These are phyloP conservation scores for Geococcyx californianus DNA, from an alignment of 2,113 vertebrate species.

Conservation along the genomic window DNA sequence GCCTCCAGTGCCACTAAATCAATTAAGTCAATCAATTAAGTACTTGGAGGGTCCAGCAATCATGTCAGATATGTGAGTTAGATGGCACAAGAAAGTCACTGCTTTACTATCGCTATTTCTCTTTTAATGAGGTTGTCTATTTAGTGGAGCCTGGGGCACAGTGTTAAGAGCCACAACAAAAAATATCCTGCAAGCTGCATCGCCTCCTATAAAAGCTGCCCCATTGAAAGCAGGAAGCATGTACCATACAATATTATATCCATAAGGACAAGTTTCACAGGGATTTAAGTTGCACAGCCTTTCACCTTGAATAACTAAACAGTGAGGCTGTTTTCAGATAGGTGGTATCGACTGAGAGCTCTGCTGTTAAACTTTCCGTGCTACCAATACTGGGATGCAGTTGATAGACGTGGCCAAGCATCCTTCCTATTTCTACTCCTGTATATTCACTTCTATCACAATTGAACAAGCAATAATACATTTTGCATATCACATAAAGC, in stretches of 20 bases:
- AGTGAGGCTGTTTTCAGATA: not conserved
- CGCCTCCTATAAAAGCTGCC: not conserved
- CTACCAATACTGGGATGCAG: not conserved
- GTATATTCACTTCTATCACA: not conserved
- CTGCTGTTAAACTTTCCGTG: accelerated
- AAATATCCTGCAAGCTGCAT: conserved; percentile 1
- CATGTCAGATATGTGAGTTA: conserved; percentile 65
- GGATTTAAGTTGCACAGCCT: not conserved
- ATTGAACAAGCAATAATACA: not conserved
- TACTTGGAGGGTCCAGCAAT: conserved; percentile 68
- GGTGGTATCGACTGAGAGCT: not conserved
- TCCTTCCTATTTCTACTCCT: not conserved
- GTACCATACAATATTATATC: not conserved
- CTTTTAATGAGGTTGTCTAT: conserved; percentile 68
- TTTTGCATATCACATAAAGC: not conserved
- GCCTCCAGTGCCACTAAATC: conserved; percentile 70
- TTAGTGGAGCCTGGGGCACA: conserved; percentile 54
- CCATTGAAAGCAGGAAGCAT: not conserved
- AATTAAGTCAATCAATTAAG: conserved; percentile 74
- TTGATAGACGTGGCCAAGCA: not conserved
- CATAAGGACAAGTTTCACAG: not conserved
- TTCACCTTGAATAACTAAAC: not conserved
- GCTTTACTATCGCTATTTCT: conserved; percentile 49
- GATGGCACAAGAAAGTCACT: conserved; percentile 59
- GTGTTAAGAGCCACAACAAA: conserved; percentile 35